Evolutionary conservation across 2,888 invertebrate species (phyloP).

Genomic region (Diabrotica balteata): DNA sequence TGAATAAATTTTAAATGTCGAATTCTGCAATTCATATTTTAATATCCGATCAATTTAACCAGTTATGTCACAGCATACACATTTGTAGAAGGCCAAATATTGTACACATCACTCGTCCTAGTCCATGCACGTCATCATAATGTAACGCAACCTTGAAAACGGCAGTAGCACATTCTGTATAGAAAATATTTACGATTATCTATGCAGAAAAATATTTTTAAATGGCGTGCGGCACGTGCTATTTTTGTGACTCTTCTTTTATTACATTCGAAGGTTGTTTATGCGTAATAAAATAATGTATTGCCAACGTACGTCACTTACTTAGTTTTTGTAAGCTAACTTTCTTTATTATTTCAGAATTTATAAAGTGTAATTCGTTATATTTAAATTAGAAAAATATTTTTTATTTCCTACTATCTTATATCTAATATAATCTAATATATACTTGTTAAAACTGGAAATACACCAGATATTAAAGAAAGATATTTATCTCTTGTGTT

Average conservation of each 20-base stretch:
- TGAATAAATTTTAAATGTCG: slow-evolving; percentile 4
- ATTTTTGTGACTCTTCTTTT: slow-evolving; percentile 12
- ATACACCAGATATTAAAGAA: no score
- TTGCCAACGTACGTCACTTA: slow-evolving; percentile 11
- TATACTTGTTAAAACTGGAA: no score
- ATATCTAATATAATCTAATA: no score
- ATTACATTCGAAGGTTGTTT: slow-evolving; percentile 5
- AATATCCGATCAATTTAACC: slow-evolving; percentile 2
- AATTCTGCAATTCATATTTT: neutral
- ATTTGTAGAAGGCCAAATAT: slow-evolving; percentile 4
- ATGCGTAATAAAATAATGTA: neutral
- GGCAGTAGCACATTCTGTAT: neutral
- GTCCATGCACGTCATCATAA: neutral
- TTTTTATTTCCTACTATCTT: no score
- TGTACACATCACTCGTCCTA: neutral
- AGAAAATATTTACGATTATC: slow-evolving; percentile 8
- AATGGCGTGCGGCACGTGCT: slow-evolving; percentile 11
- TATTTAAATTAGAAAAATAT: no score
- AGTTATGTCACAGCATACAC: slow-evolving; percentile 11
- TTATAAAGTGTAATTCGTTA: no score
- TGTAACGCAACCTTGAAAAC: slow-evolving; percentile 11
- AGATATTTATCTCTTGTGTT: no score
- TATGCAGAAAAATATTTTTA: slow-evolving; percentile 11
- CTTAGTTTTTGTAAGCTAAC: neutral
- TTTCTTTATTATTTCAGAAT: no score